These are phyloP conservation scores for Dichetophora obliterata DNA, from an alignment of 2,888 invertebrate genomes.

Conservation along the genomic window DNA sequence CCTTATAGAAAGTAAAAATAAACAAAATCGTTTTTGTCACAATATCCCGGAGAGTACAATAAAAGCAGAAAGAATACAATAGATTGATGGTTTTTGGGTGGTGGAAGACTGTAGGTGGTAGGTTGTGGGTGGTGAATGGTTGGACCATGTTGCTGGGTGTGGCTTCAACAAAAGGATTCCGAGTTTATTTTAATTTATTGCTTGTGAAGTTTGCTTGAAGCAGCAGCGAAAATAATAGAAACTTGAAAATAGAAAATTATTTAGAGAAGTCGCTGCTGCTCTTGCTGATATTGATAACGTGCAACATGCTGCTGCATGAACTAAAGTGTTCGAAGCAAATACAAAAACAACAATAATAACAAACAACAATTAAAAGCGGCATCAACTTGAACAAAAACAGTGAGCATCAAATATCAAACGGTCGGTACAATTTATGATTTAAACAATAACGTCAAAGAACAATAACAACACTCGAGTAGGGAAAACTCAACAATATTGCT, in stretches of 20 bases:
- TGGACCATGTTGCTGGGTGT: no score
- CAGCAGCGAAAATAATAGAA: not conserved
- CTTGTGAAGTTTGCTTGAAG: not conserved
- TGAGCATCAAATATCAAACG: no score
- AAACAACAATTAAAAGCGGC: not conserved
- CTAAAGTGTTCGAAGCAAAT: not conserved
- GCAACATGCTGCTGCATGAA: not conserved
- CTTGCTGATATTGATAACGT: not conserved
- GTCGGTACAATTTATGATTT: no score
- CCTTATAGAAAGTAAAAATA: no score
- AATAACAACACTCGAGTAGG: no score
- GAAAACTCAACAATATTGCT: not conserved
- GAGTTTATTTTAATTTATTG: conserved; percentile 3
- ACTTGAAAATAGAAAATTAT: not conserved
- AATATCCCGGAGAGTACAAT: no score
- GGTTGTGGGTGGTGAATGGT: no score
- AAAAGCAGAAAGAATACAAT: not conserved
- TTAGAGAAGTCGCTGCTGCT: not conserved
- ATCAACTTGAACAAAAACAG: not conserved
- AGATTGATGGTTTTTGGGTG: not conserved
- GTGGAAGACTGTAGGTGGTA: no score
- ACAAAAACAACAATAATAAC: not conserved
- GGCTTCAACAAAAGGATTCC: not conserved
- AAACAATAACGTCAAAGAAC: no score
- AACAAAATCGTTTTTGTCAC: no score